These are phyloP conservation scores for Zootoca vivipara DNA, from an alignment of 2,113 vertebrate species.

Conservation along the genomic window DNA sequence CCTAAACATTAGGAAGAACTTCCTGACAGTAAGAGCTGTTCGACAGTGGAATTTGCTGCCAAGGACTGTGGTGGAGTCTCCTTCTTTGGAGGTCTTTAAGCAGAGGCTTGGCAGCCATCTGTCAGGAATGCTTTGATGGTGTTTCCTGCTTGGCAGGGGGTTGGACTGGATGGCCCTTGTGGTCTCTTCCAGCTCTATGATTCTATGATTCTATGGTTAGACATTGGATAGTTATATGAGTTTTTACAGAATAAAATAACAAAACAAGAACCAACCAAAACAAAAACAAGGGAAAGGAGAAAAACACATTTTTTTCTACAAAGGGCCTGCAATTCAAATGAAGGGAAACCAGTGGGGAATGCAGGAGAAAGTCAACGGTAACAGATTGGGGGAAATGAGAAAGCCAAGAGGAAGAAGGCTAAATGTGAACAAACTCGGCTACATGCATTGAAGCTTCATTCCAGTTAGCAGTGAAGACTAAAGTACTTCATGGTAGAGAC, in stretches of 20 bases:
- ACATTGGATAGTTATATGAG: not conserved
- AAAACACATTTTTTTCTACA: not conserved
- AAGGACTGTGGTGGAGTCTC: too few relatives aligned
- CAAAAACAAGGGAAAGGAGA: not conserved
- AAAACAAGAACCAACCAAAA: not conserved
- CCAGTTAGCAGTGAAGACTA: not conserved
- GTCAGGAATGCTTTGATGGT: too few relatives aligned
- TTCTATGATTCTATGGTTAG: too few relatives aligned
- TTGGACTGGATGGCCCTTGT: too few relatives aligned
- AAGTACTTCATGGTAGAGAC: not conserved
- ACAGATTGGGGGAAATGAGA: not conserved
- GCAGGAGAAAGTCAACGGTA: not conserved
- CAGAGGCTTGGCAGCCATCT: too few relatives aligned
- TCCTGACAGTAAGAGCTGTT: too few relatives aligned
- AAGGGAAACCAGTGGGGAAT: not conserved
- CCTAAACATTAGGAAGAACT: too few relatives aligned
- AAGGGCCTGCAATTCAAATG: not conserved
- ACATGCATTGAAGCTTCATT: not conserved
- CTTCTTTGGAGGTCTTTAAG: too few relatives aligned
- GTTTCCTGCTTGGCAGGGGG: too few relatives aligned
- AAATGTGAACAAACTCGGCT: not conserved
- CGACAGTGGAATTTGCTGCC: too few relatives aligned
- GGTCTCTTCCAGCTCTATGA: too few relatives aligned
- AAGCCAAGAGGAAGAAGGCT: not conserved
- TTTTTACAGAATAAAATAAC: not conserved